Conservation (phyloP, 2,113 vertebrate species). For the Hyla sarda region DNA sequence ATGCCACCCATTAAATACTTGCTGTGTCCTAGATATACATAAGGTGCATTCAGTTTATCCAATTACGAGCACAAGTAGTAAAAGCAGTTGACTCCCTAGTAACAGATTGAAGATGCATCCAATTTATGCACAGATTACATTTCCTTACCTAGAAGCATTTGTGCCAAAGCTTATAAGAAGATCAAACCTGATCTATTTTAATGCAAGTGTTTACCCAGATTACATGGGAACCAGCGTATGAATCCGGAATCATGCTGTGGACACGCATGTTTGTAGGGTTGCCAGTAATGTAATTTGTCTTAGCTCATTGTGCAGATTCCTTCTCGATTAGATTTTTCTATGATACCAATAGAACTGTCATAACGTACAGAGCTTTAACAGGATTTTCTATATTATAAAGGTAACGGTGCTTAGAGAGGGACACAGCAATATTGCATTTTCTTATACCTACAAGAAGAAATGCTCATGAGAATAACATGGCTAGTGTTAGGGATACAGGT, state of each 20-base stretch:
- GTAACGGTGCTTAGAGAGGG: not conserved
- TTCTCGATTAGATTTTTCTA: not conserved
- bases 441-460: not conserved
- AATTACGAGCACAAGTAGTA: slow-evolving; percentile 46
- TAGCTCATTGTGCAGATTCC: not conserved
- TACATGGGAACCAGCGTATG: not conserved
- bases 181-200: slow-evolving; percentile 37
- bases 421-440: not conserved
- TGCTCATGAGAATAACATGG: not conserved
- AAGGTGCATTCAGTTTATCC: slow-evolving; percentile 41
- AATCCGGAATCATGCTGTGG: not conserved
- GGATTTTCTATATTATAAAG: not conserved
- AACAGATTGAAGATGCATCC: slow-evolving; percentile 52
- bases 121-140: slow-evolving; percentile 41
- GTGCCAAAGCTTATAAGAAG: slow-evolving; percentile 41
- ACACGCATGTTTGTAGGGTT: not conserved
- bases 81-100: slow-evolving; percentile 39
- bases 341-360: not conserved
- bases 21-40: slow-evolving; percentile 73
- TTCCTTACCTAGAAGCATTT: slow-evolving; percentile 42
- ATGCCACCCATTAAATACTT: slow-evolving; percentile 73
- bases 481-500: not conserved
- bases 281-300: not conserved
- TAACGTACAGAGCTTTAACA: not conserved
- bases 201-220: slow-evolving; percentile 51